Base-by-base conservation (phyloP, 2,797 vertebrate genomes). In the Catamblyrhynchus diadema region DNA sequence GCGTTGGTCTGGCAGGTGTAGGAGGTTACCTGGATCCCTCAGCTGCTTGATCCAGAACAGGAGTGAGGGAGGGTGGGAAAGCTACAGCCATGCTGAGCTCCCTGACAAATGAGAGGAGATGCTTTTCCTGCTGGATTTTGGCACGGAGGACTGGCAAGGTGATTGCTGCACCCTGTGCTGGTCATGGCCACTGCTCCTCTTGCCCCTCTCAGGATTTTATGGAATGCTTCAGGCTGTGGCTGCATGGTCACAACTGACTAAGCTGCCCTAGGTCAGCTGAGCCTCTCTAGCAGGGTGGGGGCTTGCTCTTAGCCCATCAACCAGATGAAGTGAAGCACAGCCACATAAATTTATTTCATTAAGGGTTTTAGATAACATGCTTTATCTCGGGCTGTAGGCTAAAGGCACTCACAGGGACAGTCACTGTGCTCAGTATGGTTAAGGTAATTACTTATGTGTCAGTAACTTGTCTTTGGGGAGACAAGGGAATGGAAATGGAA, bases 361-460 rank as follows among this genome's bases (percentile, higher is more conserved):
- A 67, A 67, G 61, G 37, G 22, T 87, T 90, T 80, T 62, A 85
- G 64, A 73, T 60, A 92, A 28, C 18, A 14, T 39, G 21, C 17
- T 85, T 82, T 84, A 77, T 75, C 67, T 86, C 2, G 0, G 44
- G 11, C 67, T 84, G 32, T 61, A 19, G 54, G 35, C 70, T 88
- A 66, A 93, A 88, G 64, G 50, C 62, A 79, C 42, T 90, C 83
- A 41, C 18, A 90, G 86, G 42, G 59, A 86, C n/a, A 61, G 73
- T 54, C 50, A 47, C 6, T 0, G 30, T 41, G 57, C 35, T 75
- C 62, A 33, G 74, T 33, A 75, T 65, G 44, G 50, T 48, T 56
- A 84, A 84, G 35, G 44, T 69, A 94, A 72, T 94, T 84, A 92
- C 57, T 69, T 47, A 39, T 1, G 2, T 90, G n/a, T 86, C 82